These are phyloP conservation scores for Lepus townsendii DNA, from an alignment of 2,797 vertebrate species.

Conservation along the genomic window DNA sequence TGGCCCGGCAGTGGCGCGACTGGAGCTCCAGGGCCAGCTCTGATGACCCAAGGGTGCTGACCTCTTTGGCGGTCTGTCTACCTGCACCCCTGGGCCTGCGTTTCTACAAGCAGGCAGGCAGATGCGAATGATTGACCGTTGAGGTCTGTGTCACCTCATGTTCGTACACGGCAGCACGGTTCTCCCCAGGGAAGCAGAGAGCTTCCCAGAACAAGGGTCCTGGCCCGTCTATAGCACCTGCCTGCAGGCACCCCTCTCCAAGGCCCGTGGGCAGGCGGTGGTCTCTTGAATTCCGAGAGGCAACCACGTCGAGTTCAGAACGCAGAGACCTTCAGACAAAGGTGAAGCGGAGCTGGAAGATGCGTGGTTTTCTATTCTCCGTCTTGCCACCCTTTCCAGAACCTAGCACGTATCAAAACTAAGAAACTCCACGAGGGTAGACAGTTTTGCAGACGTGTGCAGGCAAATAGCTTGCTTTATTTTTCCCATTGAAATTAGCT, in stretches of 20 bases:
- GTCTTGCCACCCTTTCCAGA: background rate
- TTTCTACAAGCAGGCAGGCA: background rate
- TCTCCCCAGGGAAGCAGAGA: constrained; percentile 3
- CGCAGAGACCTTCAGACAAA: background rate
- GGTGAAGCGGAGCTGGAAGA: background rate
- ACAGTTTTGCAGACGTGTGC: background rate
- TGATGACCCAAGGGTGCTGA: background rate
- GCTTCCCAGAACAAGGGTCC: constrained; percentile 29
- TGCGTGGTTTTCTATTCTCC: background rate
- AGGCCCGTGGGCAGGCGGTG: background rate
- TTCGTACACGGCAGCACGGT: background rate
- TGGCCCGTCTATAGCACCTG: background rate
- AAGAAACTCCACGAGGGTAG: background rate
- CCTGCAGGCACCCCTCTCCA: background rate
- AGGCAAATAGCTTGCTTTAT: background rate
- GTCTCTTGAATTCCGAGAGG: background rate
- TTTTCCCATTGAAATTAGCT: background rate
- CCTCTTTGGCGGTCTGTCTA: background rate
- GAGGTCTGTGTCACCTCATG: background rate
- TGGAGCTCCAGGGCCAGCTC: background rate
- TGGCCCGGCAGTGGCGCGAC: background rate
- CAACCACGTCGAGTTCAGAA: constrained; percentile 26
- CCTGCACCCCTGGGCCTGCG: background rate
- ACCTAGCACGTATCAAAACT: background rate
- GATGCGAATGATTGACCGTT: background rate